Evolutionary conservation across 2,797 vertebrate species (phyloP).

Genomic region (Hydrophis major): DNA sequence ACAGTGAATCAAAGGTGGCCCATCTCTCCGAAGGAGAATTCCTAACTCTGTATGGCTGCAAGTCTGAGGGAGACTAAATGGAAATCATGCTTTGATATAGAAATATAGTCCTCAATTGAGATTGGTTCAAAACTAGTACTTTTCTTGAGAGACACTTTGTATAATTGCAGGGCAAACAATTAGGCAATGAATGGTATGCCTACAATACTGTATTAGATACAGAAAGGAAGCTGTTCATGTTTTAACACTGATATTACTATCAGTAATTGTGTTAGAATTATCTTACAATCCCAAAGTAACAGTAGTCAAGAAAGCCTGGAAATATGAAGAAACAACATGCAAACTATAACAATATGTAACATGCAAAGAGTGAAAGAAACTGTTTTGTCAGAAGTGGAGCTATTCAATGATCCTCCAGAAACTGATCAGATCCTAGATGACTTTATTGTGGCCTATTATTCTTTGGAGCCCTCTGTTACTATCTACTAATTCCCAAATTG

Average conservation of each 20-base stretch:
- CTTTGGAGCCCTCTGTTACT: background rate
- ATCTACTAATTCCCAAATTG: background rate
- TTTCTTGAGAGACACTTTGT: background rate
- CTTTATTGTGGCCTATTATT: too few relatives aligned
- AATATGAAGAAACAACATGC: slow-evolving; percentile 22
- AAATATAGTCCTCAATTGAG: background rate
- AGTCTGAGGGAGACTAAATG: background rate
- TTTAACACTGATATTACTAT: background rate
- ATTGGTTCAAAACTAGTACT: background rate
- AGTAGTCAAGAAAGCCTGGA: background rate
- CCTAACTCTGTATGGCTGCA: background rate
- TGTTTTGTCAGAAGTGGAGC: background rate
- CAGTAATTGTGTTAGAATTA: slow-evolving; percentile 5
- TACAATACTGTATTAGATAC: background rate
- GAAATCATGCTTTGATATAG: background rate
- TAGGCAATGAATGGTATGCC: background rate
- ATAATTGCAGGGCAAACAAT: background rate
- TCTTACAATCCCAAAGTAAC: slow-evolving; percentile 27
- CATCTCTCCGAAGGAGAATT: background rate
- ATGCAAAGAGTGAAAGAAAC: background rate
- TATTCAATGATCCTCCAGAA: background rate
- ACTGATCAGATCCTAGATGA: background rate
- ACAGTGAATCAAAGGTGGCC: background rate
- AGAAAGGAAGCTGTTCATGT: background rate
- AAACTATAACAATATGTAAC: background rate